Conservation (phyloP, 2,113 vertebrate genomes). For the Shinisaurus crocodilurus region DNA sequence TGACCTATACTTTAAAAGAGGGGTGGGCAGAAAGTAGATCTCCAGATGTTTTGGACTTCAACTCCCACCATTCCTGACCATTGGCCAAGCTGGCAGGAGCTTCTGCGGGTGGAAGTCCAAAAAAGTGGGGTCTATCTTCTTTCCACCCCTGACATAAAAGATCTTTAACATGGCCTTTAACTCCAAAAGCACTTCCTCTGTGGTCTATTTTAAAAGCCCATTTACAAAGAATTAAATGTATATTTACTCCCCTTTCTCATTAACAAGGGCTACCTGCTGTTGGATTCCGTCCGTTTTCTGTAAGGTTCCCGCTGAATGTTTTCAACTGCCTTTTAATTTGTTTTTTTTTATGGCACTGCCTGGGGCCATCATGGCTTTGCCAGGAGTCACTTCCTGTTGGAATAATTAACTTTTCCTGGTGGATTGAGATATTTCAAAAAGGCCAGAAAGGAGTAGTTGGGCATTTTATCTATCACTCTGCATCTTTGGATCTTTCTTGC, state of each 20-base stretch:
- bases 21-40: too few species aligned
- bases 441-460: not conserved
- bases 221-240: not conserved
- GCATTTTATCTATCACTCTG: not conserved
- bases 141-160: not conserved
- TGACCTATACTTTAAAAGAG: too few species aligned
- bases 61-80: too few species aligned
- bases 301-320: not conserved
- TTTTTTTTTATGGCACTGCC: not conserved
- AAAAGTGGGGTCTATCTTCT: too few species aligned
- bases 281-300: not conserved
- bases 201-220: not conserved
- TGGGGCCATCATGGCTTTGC: constrained; percentile 31
- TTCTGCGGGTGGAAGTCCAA: too few species aligned
- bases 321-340: not conserved
- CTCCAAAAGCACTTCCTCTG: not conserved
- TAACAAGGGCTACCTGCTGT: not conserved
- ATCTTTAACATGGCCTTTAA: not conserved
- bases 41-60: too few species aligned
- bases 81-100: too few species aligned
- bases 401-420: constrained; percentile 2
- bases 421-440: not conserved
- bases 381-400: constrained; percentile 30
- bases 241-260: not conserved
- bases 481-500: not conserved